These are phyloP conservation scores for Takifugu bimaculatus DNA, from an alignment of 2,113 vertebrate genomes.

Conservation along the genomic window DNA sequence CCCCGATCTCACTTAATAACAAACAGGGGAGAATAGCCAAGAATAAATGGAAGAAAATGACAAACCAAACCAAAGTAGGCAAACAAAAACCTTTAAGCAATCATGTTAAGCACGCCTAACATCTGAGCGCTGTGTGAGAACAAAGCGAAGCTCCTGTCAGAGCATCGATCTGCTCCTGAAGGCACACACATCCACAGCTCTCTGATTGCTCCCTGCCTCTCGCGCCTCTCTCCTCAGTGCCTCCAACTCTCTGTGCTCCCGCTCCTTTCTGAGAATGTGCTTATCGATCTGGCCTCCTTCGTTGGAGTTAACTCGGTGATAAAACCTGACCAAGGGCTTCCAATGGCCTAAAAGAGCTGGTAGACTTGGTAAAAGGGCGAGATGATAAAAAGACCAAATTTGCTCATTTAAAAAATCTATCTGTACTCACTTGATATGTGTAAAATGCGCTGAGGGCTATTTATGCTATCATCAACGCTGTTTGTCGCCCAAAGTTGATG, in stretches of 20 bases:
- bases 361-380: conserved; percentile 47
- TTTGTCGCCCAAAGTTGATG: not conserved
- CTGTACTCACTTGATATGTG: not conserved
- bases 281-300: conserved; percentile 91
- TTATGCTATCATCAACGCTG: not conserved
- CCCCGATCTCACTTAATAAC: conserved; percentile 25
- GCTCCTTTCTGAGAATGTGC: conserved; percentile 82
- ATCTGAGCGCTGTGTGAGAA: conserved; percentile 88
- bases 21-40: conserved; percentile 52
- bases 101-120: conserved; percentile 94
- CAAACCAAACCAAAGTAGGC: conserved; percentile 72
- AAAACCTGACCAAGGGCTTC: conserved; percentile 81
- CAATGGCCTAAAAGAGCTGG: conserved; percentile 73
- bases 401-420: not conserved
- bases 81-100: conserved; percentile 95
- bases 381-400: conserved; percentile 14
- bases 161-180: conserved; percentile 93
- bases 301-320: conserved; percentile 87
- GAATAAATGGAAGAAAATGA: conserved; percentile 59
- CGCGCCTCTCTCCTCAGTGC: conserved; percentile 56
- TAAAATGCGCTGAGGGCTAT: not conserved
- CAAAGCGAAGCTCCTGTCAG: conserved; percentile 90
- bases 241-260: conserved; percentile 60
- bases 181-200: conserved; percentile 80
- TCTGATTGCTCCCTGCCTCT: conserved; percentile 87